Evolutionary conservation across 2,888 invertebrate species (phyloP), one percentile per base, ranked within the genome.

Genomic region (Cryptophagus acutangulus): DNA sequence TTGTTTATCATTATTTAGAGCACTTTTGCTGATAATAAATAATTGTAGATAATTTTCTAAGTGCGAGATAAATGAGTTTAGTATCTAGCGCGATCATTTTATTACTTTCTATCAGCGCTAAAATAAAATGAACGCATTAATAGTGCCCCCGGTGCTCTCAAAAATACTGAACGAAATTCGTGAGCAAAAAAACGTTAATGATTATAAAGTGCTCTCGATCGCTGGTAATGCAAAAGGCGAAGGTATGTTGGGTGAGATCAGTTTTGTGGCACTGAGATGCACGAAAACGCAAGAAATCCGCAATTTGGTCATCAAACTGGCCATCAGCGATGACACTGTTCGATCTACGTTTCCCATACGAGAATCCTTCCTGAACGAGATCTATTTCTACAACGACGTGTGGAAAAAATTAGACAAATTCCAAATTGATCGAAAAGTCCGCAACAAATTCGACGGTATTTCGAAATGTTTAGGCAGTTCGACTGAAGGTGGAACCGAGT

Each of bases 151-250:
- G n/a, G n/a, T n/a, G n/a, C n/a, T n/a, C n/a, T n/a, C n/a, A n/a
- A n/a, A n/a, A n/a, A n/a, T n/a, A n/a, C n/a, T n/a, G n/a, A n/a
- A n/a, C n/a, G n/a, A n/a, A n/a, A n/a, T n/a, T n/a, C n/a, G n/a
- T n/a, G n/a, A n/a, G n/a, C n/a, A n/a, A n/a, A n/a, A n/a, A n/a
- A n/a, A n/a, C n/a, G n/a, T n/a, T n/a, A n/a, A n/a, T n/a, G n/a
- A n/a, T n/a, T n/a, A n/a, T n/a, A n/a, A n/a, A n/a, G n/a, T n/a
- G n/a, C n/a, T n/a, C n/a, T n/a, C n/a, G n/a, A n/a, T n/a, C n/a
- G n/a, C n/a, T n/a, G 43, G 39, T 2, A 49, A 41, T 17, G 17
- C 36, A 40, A 46, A 46, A 33, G 44, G 43, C 17, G 49, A 46
- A 33, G 46, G 46, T 8, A 44, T 37, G 20, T 33, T 49, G 25